Conservation (phyloP, 1,140 invertebrate species). For the Yoshiicerus persimilis region DNA sequence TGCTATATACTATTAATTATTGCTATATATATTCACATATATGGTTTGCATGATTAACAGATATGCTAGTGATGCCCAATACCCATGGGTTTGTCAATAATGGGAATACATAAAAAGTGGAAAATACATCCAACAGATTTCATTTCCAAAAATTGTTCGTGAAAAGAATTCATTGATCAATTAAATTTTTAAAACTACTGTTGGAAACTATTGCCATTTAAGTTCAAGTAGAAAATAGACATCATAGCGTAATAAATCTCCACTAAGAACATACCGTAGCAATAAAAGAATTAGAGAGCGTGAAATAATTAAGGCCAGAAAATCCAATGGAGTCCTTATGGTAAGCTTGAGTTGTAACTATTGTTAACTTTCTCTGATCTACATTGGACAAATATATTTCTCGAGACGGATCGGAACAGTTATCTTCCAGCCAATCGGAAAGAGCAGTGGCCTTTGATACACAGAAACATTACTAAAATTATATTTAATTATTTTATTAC, state of each 20-base stretch:
- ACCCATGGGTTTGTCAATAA: neutral
- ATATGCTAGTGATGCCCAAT: no score
- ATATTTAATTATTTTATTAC: neutral
- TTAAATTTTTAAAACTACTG: no score
- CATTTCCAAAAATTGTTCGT: no score
- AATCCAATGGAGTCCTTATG: neutral
- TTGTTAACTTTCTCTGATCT: neutral
- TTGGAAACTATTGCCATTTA: no score
- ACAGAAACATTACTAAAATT: neutral
- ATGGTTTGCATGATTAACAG: no score
- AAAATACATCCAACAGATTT: no score
- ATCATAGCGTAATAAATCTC: no score
- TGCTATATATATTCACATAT: no score
- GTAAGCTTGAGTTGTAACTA: neutral
- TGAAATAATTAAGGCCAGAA: neutral
- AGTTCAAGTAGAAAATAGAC: no score
- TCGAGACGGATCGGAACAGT: neutral
- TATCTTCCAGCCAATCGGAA: neutral
- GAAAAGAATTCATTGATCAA: no score
- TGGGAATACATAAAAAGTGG: neutral
- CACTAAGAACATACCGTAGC: neutral
- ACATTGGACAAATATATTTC: neutral
- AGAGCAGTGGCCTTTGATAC: neutral
- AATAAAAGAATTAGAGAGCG: neutral
- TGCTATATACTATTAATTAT: neutral